Base-by-base conservation (phyloP, 2,888 invertebrate species). In the Ellobium chinense region DNA sequence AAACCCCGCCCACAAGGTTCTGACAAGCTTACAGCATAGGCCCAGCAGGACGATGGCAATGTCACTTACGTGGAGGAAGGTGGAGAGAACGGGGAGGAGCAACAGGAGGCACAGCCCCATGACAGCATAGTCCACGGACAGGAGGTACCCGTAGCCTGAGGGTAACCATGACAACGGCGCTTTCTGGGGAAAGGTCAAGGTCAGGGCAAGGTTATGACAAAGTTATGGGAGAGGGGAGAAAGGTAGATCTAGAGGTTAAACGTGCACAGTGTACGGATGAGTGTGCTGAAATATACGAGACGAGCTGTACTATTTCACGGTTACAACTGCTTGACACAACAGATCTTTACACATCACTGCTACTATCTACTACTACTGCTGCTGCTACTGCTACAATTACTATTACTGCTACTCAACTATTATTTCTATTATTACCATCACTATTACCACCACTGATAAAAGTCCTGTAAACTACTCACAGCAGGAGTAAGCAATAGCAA, bases 81-180 rank as follows among this genome's bases (percentile, higher is more conserved):
- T 84, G 31, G 91, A 88, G 60, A 92, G 77, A 21, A 92, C 77
- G 0, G 93, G 93, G 18, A 92, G 87, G 0, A 93, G 77, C 27
- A 91, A 77, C 62, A 92, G 85, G 12, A 92, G 86, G 75, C 89
- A 89, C 5, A 92, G 34, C 0, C 92, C 92, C 89, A 92, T 90
- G 18, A 89, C 88, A 1, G 91, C 92, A 83, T 92, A 92, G 84
- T 92, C 92, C 2, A 90, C 80, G 2, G 92, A 91, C 69, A 92
- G 81, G 4, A 92, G 87, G 78, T 92, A 93, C 9, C 92, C 92
- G 79, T 92, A 93, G 85, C 88, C 85, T 0, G 91, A 88, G 75
- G 89, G 86, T 7, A 84, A 83, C 92, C 92, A 92, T 83, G 84
- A 86, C 9, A 93, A 82, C 0, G 93, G 93, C n/a, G 86, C 78